These are phyloP conservation scores for Ormyrus thymus DNA, from an alignment of 2,888 invertebrate species.

Conservation along the genomic window DNA sequence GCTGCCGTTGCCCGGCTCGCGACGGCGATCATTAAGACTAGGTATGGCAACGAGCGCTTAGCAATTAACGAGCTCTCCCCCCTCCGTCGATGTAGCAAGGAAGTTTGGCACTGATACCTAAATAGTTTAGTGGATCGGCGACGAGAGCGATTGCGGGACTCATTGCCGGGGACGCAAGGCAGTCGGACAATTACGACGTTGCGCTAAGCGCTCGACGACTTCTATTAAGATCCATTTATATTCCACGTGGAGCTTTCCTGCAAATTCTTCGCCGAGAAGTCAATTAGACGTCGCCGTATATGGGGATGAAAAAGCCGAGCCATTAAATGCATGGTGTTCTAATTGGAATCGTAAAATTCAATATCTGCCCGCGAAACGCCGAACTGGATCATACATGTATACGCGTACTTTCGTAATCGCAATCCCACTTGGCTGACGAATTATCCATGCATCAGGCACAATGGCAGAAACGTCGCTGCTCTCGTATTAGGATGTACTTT, in stretches of 20 bases:
- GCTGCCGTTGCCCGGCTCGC: neutral
- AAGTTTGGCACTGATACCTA: conserved; percentile 43
- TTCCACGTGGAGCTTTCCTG: neutral
- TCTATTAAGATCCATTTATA: conserved; percentile 13
- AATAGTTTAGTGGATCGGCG: conserved; percentile 21
- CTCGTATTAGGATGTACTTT: too few species aligned
- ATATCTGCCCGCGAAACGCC: neutral
- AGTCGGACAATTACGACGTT: neutral
- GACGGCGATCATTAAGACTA: conserved; percentile 19
- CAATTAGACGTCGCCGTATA: conserved; percentile 34
- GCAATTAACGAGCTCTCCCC: conserved; percentile 22
- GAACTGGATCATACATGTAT: too few species aligned
- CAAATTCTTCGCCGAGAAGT: conserved; percentile 4
- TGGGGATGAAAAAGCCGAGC: conserved; percentile 1
- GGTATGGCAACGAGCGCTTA: conserved; percentile 22
- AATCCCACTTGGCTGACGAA: too few species aligned
- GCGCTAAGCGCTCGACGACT: neutral
- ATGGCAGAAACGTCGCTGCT: too few species aligned
- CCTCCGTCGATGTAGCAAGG: neutral
- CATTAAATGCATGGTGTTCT: conserved; percentile 16
- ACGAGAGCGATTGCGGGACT: neutral
- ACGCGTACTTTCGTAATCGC: too few species aligned
- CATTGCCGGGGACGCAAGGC: neutral
- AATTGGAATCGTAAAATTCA: conserved; percentile 16
- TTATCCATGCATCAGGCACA: too few species aligned